Evolutionary conservation across 2,888 invertebrate genomes (phyloP).

Genomic region (Hetaerina titia): DNA sequence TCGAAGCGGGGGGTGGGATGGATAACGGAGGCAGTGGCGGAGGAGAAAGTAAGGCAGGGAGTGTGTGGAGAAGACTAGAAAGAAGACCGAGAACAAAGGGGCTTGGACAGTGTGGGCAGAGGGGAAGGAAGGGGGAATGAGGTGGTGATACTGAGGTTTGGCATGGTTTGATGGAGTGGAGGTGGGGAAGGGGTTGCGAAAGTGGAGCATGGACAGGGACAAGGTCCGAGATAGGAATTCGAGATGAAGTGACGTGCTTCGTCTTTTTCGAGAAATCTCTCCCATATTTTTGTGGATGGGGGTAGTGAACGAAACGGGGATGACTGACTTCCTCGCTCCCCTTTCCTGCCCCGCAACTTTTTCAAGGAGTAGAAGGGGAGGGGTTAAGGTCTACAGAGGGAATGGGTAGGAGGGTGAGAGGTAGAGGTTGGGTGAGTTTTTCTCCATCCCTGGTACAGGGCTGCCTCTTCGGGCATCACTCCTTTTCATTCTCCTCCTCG

Average conservation of each 20-base stretch:
- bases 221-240: not conserved
- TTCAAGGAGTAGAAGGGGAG: not conserved
- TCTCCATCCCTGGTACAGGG: not conserved
- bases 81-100: no score
- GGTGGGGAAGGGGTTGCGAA: no score
- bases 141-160: no score
- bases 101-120: no score
- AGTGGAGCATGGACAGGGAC: not conserved
- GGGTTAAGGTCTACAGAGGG: not conserved
- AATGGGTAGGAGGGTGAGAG: not conserved
- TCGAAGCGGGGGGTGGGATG: not conserved
- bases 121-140: no score
- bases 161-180: no score
- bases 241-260: not conserved
- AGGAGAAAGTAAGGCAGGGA: no score
- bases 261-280: not conserved
- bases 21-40: no score
- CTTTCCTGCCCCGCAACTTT: not conserved
- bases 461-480: not conserved
- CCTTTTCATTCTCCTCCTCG: not conserved
- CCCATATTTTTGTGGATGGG: not conserved
- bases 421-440: not conserved
- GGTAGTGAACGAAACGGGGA: not conserved
- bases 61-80: no score
- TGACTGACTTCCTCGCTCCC: not conserved